Conservation (phyloP, 1,140 invertebrate species). For the Leptinotarsa defecta region DNA sequence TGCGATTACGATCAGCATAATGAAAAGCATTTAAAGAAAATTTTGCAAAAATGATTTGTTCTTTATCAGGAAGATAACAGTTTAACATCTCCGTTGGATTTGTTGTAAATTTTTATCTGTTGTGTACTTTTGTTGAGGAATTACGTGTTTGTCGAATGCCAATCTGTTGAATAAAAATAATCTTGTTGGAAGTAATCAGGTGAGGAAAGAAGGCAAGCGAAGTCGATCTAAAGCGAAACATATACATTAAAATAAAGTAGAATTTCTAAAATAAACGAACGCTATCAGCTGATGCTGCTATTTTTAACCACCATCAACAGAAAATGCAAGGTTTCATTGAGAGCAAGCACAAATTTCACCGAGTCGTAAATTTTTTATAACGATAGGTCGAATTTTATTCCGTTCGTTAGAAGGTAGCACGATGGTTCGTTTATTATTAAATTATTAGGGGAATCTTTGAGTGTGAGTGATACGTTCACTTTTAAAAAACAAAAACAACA, state of each 20-base stretch:
- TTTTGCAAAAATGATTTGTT: too few relatives aligned
- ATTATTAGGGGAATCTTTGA: too few relatives aligned
- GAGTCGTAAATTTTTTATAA: neutral
- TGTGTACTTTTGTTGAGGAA: neutral
- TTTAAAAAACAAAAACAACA: neutral
- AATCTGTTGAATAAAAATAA: neutral
- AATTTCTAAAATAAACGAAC: conserved; percentile 17
- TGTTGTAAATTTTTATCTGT: too few relatives aligned
- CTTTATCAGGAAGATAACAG: too few relatives aligned
- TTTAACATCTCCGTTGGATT: too few relatives aligned
- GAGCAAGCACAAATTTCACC: conserved; percentile 1
- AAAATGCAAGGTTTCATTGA: conserved; percentile 13
- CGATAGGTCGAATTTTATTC: neutral
- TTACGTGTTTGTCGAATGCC: neutral
- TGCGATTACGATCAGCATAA: too few relatives aligned
- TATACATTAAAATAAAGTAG: conserved; percentile 15
- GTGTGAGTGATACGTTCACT: too few relatives aligned
- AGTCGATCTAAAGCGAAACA: neutral
- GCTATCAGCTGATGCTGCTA: conserved; percentile 14
- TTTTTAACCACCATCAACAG: conserved; percentile 10
- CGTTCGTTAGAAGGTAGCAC: neutral
- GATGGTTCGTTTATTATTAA: neutral
- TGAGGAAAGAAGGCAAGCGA: neutral
- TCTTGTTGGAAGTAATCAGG: neutral
- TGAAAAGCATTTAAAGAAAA: too few relatives aligned